Conservation (phyloP, 2,888 invertebrate genomes). For the Acronicta leporina region DNA sequence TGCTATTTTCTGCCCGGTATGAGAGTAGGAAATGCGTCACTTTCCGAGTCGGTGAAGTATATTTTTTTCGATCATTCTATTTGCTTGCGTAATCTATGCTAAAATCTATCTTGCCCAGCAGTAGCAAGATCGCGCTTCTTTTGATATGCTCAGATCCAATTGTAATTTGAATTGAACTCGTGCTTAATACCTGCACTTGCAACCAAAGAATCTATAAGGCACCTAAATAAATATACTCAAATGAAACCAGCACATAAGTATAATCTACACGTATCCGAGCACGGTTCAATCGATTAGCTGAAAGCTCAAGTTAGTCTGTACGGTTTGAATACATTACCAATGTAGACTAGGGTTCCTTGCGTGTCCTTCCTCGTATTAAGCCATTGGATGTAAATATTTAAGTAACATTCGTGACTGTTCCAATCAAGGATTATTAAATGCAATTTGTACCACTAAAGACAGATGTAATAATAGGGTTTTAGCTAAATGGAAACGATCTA, state of each 20-base stretch:
- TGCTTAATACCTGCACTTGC: no score
- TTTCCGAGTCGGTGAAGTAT: no score
- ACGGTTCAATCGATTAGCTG: slow-evolving; percentile 15
- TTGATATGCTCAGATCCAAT: no score
- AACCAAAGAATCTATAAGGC: no score
- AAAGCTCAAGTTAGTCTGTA: slow-evolving; percentile 5
- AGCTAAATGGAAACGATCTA: slow-evolving; percentile 7
- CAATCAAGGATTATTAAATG: slow-evolving; percentile 29
- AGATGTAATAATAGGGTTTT: background rate
- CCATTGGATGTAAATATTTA: slow-evolving; percentile 30
- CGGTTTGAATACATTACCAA: slow-evolving; percentile 20
- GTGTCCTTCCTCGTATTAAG: slow-evolving; percentile 19
- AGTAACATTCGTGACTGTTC: slow-evolving; percentile 4
- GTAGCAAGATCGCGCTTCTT: no score
- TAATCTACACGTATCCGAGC: background rate
- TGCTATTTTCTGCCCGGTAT: no score
- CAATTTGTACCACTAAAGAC: slow-evolving; percentile 12
- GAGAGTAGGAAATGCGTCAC: no score
- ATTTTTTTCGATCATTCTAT: no score
- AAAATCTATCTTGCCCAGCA: no score
- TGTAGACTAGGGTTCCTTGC: slow-evolving; percentile 8
- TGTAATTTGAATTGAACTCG: no score
- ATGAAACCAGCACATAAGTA: background rate
- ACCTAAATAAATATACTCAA: background rate
- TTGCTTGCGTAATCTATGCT: no score